phyloP scores from a whole-genome alignment of 2,888 invertebrate species.

The Acanthosepion lycidas region DNA sequence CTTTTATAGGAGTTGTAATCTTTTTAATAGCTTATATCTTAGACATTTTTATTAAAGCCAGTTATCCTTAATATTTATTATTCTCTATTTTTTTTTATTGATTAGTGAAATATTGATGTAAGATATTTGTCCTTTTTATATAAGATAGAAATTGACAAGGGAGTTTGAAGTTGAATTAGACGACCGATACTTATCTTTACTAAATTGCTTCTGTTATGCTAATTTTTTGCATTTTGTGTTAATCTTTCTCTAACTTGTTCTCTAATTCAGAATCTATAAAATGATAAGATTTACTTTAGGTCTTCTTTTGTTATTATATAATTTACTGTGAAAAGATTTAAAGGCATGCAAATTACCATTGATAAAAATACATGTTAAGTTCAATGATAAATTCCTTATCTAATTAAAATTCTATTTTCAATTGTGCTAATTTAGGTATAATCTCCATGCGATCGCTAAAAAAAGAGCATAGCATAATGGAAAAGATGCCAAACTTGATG shows the following conservation, averaged over 20 bases:
- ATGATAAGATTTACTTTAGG: neutral
- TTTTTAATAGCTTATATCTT: too few species aligned
- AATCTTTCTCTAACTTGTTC: neutral
- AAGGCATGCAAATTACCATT: neutral
- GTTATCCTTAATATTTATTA: neutral
- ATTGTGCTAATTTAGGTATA: too few species aligned
- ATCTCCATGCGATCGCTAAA: too few species aligned
- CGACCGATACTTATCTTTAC: neutral
- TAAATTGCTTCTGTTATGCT: neutral
- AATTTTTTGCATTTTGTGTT: conserved; percentile 18
- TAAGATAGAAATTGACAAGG: neutral
- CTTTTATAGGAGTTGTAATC: too few species aligned
- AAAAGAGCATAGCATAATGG: too few species aligned
- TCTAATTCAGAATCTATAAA: neutral
- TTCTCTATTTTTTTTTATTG: neutral
- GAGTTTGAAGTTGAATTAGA: neutral
- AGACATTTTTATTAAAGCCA: too few species aligned
- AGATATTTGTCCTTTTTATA: neutral
- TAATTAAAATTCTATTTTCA: too few species aligned
- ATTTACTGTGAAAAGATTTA: neutral
- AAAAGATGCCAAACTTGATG: too few species aligned
- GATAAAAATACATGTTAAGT: neutral
- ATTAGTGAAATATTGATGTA: neutral
- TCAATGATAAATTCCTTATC: neutral
- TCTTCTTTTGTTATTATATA: neutral